Evolutionary conservation across 2,888 invertebrate genomes (phyloP), one percentile per base, ranked within the genome.

Genomic region (Linyphia triangularis): DNA sequence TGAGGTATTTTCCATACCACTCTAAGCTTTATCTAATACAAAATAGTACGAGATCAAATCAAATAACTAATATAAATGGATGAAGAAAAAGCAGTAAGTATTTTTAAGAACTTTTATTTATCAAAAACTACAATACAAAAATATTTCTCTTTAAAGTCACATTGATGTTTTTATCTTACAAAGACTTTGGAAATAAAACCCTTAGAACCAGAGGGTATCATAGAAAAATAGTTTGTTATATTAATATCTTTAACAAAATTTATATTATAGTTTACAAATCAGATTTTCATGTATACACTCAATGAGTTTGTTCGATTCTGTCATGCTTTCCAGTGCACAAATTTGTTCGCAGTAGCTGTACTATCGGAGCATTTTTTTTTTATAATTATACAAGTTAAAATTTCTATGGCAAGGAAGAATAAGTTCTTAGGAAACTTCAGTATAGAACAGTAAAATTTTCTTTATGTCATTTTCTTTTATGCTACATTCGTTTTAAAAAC

Each of bases 51-150:
- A 43, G 10, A 2, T 43, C 10, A 1, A 43, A 43, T 16, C 2
- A 43, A 16, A 43, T 43, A 43, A 13, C 16, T 43, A 43, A 43
- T 13, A 16, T 16, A 6, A 16, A 19, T 16, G n/a, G 13, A 13
- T 24, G 16, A 26, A 63, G 13, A 26, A 63, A 63, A 19, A 73
- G 13, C 30, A 57, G 6, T 16, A 43, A 30, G 28, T 59, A 57
- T 51, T 73, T 73, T 22, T 30, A 33, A 40, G 24, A 63, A 73
- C 30, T 30, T 79, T 79, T 79, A 79, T 51, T 79, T 79, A 79
- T 43, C 13, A 79, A 79, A 51, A 79, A 79, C 67, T 79, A 79
- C 65, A 65, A 67, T 79, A 65, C 65, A 79, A 79, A 79, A 79
- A 67, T 79, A 79, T 67, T 67, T 67, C 30, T 79, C 51, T 65